Base-by-base conservation (phyloP, 2,797 vertebrate genomes). In the Hypotaenidia okinawae region DNA sequence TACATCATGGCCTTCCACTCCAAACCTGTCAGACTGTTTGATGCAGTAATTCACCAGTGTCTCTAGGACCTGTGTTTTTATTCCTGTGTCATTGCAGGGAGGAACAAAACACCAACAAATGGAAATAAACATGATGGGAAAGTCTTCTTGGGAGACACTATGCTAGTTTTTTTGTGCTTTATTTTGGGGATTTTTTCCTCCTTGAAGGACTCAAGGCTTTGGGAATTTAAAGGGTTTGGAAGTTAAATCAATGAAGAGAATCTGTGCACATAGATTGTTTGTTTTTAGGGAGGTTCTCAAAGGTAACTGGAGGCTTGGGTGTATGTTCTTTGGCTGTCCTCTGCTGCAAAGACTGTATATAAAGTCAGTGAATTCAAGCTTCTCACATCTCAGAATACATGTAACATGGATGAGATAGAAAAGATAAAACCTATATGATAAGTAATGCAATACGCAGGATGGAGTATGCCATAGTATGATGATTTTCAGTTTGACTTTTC, bases 401-500 rank as follows among this genome's bases (percentile, higher is more conserved):
- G 4, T 54, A 54, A 74, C 22, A 11, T 63, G 41, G 19, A 35
- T 70, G 69, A 84, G 16, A 35, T n/a, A 39, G 2, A 10, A 66
- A 76, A 76, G 16, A 19, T 39, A 75, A 63, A 67, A 39, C 9
- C 24, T 76, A 1, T 39, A 27, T 3, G 18, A 79, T 64, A 30
- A 10, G 9, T 59, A 72, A 33, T 0, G 0, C n/a, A 24, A 10
- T 83, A 27, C 13, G 24, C 11, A 19, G 37, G 24, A 37, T 9
- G 32, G 28, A 4, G 0, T 74, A 28, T 17, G 23, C 22, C 23
- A 5, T 22, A 51, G 33, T 22, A 15, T 2, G 1, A 21, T 37
- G 21, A 9, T 47, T 77, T 64, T 70, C 39, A 68, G 0, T 81
- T 82, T 73, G 45, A 80, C 24, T 43, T 84, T 94, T 77, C 30